phyloP scores from a whole-genome alignment of 1,140 invertebrate species.

The Sarcophaga peregrina region DNA sequence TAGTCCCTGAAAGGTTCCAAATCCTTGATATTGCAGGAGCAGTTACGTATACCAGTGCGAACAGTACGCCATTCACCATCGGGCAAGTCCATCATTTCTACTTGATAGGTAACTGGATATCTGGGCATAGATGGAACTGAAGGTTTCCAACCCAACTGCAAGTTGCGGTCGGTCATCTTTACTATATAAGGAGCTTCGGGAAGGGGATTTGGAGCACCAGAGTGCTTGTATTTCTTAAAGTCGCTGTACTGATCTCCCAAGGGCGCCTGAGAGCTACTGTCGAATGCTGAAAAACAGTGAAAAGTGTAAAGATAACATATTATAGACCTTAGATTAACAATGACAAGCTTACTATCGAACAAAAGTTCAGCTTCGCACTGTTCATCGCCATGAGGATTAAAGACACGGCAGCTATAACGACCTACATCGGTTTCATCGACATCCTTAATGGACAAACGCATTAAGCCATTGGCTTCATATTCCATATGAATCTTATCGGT shows the following conservation, averaged over 20 bases:
- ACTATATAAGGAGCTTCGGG: conserved; percentile 89
- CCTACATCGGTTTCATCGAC: conserved; percentile 84
- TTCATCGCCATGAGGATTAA: conserved; percentile 85
- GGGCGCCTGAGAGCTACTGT: conserved; percentile 49
- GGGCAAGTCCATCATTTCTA: conserved; percentile 92
- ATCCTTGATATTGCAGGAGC: conserved; percentile 85
- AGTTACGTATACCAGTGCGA: conserved; percentile 82
- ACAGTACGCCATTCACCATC: conserved; percentile 89
- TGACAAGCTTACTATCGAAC: conserved; percentile 78
- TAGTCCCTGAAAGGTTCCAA: conserved; percentile 89
- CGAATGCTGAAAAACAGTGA: not conserved
- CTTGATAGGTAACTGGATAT: conserved; percentile 88
- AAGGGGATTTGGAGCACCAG: conserved; percentile 84
- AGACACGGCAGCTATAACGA: conserved; percentile 83
- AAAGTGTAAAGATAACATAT: not conserved
- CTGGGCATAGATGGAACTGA: conserved; percentile 84
- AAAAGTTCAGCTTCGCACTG: conserved; percentile 83
- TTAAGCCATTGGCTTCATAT: conserved; percentile 75
- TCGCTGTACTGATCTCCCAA: conserved; percentile 86
- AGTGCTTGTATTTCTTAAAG: conserved; percentile 84
- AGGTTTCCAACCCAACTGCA: conserved; percentile 91
- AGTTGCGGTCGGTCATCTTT: conserved; percentile 84
- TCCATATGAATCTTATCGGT: conserved; percentile 85
- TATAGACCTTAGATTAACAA: not conserved
- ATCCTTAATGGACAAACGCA: conserved; percentile 80